These are phyloP conservation scores for Bombyx huttoni DNA, from an alignment of 2,888 invertebrate genomes.

Conservation along the genomic window DNA sequence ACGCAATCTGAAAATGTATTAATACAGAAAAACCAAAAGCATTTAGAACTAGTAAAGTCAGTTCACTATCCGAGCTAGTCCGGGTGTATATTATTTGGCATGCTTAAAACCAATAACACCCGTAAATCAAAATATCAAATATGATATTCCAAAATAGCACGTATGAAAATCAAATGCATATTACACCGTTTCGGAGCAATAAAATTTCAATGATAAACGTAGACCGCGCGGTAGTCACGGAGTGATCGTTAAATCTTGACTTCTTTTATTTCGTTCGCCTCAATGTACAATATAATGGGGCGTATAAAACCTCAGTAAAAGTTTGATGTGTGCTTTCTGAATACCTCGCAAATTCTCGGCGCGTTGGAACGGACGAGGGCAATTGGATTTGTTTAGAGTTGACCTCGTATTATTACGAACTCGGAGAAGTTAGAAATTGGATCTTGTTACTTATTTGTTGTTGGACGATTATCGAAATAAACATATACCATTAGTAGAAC, in stretches of 20 bases:
- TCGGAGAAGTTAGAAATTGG: too few species aligned
- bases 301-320: conserved; percentile 33
- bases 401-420: too few species aligned
- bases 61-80: too few species aligned
- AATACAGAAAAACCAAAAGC: background rate
- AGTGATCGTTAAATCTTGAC: conserved; percentile 47
- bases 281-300: conserved; percentile 44
- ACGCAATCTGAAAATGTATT: conserved; percentile 42
- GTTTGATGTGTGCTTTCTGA: conserved; percentile 31
- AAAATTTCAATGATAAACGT: conserved; percentile 40
- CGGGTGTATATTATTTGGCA: background rate
- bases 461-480: too few species aligned
- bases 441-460: too few species aligned
- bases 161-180: background rate
- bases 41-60: too few species aligned
- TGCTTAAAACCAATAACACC: background rate
- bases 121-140: too few species aligned
- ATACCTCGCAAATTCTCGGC: conserved; percentile 15
- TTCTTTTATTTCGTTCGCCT: conserved; percentile 38
- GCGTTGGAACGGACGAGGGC: conserved; percentile 3
- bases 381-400: too few species aligned
- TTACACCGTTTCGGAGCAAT: conserved; percentile 20
- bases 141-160: too few species aligned
- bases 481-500: too few species aligned
- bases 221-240: conserved; percentile 26